These are phyloP conservation scores for Heliothis peltigera DNA, from an alignment of 2,888 invertebrate species.

Conservation along the genomic window DNA sequence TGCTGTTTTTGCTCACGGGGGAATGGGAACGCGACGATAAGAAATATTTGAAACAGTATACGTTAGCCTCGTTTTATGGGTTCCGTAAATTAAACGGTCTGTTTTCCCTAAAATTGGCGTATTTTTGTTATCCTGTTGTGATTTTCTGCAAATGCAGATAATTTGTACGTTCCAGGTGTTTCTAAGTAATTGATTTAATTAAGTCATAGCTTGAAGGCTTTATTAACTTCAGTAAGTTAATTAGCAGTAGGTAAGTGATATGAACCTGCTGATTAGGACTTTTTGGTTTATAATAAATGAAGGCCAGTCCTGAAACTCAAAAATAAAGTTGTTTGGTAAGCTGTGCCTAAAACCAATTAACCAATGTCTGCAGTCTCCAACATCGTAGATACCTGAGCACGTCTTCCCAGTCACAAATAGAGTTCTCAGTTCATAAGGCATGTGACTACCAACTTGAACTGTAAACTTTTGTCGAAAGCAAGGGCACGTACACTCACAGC, in stretches of 20 bases:
- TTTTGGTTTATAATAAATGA: no score
- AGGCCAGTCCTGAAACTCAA: no score
- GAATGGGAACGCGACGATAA: constrained; percentile 77
- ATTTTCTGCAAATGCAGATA: constrained; percentile 50
- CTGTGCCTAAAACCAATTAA: constrained; percentile 5
- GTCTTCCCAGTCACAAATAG: constrained; percentile 31
- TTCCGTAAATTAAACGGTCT: constrained; percentile 57
- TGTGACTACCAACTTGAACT: constrained; percentile 69
- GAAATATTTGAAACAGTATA: constrained; percentile 79
- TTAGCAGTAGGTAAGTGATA: not conserved
- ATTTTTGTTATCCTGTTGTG: constrained; percentile 47
- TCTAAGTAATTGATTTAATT: constrained; percentile 23
- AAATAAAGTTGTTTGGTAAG: not conserved
- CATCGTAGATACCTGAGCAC: constrained; percentile 32
- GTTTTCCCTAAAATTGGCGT: constrained; percentile 45
- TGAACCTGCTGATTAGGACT: no score
- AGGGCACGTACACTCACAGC: constrained; percentile 67
- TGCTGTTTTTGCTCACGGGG: constrained; percentile 82
- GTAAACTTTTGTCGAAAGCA: constrained; percentile 64
- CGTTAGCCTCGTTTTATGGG: constrained; percentile 68
- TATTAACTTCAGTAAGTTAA: not conserved
- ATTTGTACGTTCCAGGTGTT: constrained; percentile 42
- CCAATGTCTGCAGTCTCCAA: constrained; percentile 3
- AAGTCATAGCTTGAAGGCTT: not conserved
- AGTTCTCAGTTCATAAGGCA: constrained; percentile 54